Percentiles rank a stretch among this genome's conserved stretches.
Conservation (phyloP, 2,888 invertebrate species). For the Darwinula stevensoni region DNA sequence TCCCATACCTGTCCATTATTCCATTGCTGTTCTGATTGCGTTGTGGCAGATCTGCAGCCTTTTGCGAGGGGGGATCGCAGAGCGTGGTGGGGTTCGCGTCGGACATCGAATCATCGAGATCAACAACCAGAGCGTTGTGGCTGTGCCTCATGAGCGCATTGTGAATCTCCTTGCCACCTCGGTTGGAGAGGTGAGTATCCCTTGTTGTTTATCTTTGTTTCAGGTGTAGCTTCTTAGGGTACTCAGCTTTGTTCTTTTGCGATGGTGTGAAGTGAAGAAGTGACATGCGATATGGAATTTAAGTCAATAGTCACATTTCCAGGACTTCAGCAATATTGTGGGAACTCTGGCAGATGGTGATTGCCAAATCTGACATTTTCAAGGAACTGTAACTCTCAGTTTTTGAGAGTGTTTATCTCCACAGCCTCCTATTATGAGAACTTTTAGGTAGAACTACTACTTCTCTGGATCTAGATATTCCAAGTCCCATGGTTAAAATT, state of each 20-base stretch:
- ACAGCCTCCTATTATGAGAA: too few species aligned
- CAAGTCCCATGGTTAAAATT: too few species aligned
- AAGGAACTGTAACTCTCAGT: too few species aligned
- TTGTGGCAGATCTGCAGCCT: constrained; percentile 93
- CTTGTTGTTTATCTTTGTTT: constrained; percentile 3
- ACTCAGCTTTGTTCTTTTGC: not conserved
- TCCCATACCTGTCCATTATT: not conserved
- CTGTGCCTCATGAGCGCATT: constrained; percentile 97
- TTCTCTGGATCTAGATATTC: too few species aligned
- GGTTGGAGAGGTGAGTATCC: constrained; percentile 63
- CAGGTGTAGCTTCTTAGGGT: constrained; percentile 1
- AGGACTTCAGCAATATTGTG: too few species aligned
- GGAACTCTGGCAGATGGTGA: too few species aligned
- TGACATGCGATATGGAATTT: not conserved
- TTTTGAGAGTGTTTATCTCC: too few species aligned
- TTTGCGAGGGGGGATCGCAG: constrained; percentile 90
- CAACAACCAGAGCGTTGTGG: constrained; percentile 96
- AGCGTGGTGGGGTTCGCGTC: constrained; percentile 90
- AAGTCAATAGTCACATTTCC: too few species aligned
- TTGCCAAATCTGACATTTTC: too few species aligned
- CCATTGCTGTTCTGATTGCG: not conserved
- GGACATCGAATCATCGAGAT: constrained; percentile 99
- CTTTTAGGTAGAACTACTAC: too few species aligned
- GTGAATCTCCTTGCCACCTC: constrained; percentile 96
- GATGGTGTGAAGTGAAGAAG: too few species aligned